Percentiles rank a stretch among this genome's conserved stretches.
phyloP scores from a whole-genome alignment of 2,888 invertebrate genomes.

The Hemistola chrysoprasaria region DNA sequence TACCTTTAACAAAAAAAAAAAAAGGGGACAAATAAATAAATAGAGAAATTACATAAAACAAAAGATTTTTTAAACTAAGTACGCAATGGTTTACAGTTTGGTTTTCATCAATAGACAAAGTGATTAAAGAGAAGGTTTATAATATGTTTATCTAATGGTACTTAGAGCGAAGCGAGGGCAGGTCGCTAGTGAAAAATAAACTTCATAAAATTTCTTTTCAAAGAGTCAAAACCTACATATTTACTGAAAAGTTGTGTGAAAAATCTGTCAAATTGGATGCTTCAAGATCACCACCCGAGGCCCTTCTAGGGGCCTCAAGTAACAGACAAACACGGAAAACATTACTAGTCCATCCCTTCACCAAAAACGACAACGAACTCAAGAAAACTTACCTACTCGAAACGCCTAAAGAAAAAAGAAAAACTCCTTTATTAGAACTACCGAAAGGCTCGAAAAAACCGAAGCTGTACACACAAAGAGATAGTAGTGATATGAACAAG shows the following conservation, averaged over 20 bases:
- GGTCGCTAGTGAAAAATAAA: too few relatives aligned
- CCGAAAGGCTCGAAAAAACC: slow-evolving; percentile 62
- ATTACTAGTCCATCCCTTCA: slow-evolving; percentile 60
- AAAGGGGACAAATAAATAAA: too few relatives aligned
- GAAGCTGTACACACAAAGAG: slow-evolving; percentile 41
- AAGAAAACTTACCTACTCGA: slow-evolving; percentile 60
- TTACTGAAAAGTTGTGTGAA: slow-evolving; percentile 1
- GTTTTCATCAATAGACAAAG: too few relatives aligned
- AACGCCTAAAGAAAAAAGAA: slow-evolving; percentile 67
- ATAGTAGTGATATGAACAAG: slow-evolving; percentile 18
- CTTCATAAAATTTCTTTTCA: too few relatives aligned
- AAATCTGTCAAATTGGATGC: slow-evolving; percentile 67
- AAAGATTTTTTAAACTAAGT: too few relatives aligned
- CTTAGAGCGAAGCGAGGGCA: too few relatives aligned
- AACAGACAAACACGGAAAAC: slow-evolving; percentile 46
- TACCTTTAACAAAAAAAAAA: too few relatives aligned
- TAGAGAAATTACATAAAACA: too few relatives aligned
- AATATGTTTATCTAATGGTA: too few relatives aligned
- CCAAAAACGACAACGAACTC: slow-evolving; percentile 33
- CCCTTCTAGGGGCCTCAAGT: slow-evolving; percentile 63
- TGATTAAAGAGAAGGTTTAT: too few relatives aligned
- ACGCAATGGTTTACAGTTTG: too few relatives aligned
- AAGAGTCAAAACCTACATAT: background rate
- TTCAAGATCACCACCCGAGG: slow-evolving; percentile 45
- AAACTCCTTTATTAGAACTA: slow-evolving; percentile 58